Evolutionary conservation across 2,797 vertebrate genomes (phyloP), one percentile per base, ranked within the genome.

Genomic region (Myotis pilosus): DNA sequence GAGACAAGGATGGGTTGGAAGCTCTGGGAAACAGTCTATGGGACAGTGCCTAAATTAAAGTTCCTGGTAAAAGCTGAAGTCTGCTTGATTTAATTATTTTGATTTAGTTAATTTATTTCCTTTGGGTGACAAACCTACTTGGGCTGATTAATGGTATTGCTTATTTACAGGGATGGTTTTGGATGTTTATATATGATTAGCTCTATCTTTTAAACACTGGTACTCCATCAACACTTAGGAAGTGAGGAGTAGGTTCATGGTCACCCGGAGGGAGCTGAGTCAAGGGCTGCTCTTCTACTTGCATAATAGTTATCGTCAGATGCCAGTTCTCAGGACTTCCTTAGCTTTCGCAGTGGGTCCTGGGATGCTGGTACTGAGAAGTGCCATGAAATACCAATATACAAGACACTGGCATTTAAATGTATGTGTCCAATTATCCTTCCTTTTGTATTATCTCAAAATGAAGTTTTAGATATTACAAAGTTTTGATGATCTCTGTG

Each of bases 401-500:
- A 38, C 23, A 69, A 68, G 81, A 53, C 51, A 38, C 1, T 38
- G 66, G 47, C 82, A 91, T 78, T 89, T 80, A 79, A 86, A 86
- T 72, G 15, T 17, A n/a, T 19, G 2, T 15, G 88, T 74, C 69
- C 47, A 86, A 87, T 81, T 76, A 89, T 36, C 28, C 23, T 80
- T 85, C 36, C 72, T 87, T 93, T 74, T 69, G 19, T 44, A 12
- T 51, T 80, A 33, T 84, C 64, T 91, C 87, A 87, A 88, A 95
- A 60, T 38, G n/a, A 62, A 94, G 87, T 76, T 92, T 95, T 90
- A 83, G 64, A 76, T 78, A 30, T 71, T 57, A 75, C 19, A 19
- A 76, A 81, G 66, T 74, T 76, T 75, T 89, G 30, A 33, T 90
- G 82, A 51, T 71, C 57, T 94, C 89, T 93, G 89, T 62, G 92